Conservation (phyloP, 2,888 invertebrate genomes). For the Tiphia femorata region DNA sequence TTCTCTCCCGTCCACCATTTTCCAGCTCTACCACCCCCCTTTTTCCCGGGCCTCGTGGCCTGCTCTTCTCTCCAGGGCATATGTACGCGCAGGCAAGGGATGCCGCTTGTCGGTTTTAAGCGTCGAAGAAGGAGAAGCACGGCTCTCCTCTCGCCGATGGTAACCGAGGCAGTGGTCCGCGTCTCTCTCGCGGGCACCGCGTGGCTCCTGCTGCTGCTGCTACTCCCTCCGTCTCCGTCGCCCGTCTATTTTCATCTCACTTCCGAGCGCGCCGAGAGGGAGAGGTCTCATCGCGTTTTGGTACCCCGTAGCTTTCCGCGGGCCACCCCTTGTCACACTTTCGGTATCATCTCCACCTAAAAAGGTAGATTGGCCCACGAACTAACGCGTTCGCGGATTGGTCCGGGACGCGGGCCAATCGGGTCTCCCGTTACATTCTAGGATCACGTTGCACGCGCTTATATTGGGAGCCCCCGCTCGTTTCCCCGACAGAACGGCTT, state of each 20-base stretch:
- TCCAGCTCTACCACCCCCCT: too few species aligned
- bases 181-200: too few species aligned
- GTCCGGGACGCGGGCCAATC: constrained; percentile 69
- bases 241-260: constrained; percentile 64
- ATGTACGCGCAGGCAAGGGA: too few species aligned
- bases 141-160: too few species aligned
- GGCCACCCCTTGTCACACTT: constrained; percentile 65
- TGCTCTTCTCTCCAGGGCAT: too few species aligned
- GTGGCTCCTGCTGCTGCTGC: too few species aligned
- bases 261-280: too few species aligned
- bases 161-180: too few species aligned
- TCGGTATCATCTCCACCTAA: constrained; percentile 73
- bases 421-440: constrained; percentile 68
- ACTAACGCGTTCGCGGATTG: constrained; percentile 71
- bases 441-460: constrained; percentile 87
- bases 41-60: too few species aligned
- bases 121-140: too few species aligned
- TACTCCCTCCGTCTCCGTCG: constrained; percentile 40
- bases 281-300: neutral
- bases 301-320: constrained; percentile 50
- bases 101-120: too few species aligned
- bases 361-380: constrained; percentile 74
- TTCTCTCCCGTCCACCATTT: too few species aligned
- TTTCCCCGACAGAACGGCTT: constrained; percentile 95
- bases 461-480: constrained; percentile 79